Evolutionary conservation across 2,797 vertebrate species (phyloP).

Genomic region (Coccyzus lansbergi): DNA sequence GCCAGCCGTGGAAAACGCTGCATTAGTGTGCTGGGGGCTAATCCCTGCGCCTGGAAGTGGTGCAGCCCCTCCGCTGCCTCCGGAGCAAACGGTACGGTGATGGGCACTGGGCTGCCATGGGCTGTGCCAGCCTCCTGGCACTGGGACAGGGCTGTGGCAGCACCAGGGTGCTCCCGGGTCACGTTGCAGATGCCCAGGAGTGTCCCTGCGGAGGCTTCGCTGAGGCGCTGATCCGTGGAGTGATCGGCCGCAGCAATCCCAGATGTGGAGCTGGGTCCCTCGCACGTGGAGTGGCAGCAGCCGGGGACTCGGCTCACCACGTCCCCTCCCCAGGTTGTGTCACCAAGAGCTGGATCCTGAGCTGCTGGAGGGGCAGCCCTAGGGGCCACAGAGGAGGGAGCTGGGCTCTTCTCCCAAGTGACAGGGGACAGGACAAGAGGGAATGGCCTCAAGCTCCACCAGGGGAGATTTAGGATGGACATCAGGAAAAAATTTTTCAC

Average conservation of each 20-base stretch:
- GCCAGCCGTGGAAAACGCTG: background rate
- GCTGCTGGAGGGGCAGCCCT: too few species aligned
- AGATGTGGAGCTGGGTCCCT: background rate
- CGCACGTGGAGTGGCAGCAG: background rate
- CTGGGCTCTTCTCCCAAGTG: too few species aligned
- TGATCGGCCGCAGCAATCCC: accelerated
- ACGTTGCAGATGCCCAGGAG: constrained; percentile 36
- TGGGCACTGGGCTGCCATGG: accelerated
- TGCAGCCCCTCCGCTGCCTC: background rate
- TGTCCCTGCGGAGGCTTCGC: background rate
- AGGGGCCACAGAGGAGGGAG: too few species aligned
- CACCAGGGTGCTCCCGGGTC: background rate
- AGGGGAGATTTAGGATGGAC: too few species aligned
- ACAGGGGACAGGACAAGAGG: too few species aligned
- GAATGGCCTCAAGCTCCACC: too few species aligned
- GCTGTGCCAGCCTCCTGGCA: accelerated
- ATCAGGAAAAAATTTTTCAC: too few species aligned
- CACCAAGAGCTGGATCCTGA: too few species aligned
- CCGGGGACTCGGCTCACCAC: too few species aligned
- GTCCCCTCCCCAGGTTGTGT: too few species aligned
- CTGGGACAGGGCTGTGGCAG: background rate
- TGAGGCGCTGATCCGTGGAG: background rate
- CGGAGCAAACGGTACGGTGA: accelerated
- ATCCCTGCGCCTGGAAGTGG: background rate
- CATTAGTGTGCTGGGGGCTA: background rate